phyloP scores from a whole-genome alignment of 2,888 invertebrate genomes.

The Oxytorus armatus region DNA sequence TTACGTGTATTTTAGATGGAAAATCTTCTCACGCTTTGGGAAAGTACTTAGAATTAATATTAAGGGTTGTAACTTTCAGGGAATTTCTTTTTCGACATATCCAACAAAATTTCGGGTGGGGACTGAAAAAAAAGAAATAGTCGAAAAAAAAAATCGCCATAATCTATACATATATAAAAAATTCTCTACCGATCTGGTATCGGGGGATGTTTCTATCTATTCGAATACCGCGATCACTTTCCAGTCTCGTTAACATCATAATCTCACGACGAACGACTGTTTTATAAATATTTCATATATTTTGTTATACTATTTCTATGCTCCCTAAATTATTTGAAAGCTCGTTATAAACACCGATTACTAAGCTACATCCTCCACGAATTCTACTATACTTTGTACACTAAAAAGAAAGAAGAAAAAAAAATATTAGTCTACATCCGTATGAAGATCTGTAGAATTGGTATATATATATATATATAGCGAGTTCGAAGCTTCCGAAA shows the following conservation, averaged over 20 bases:
- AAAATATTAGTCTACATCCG: too few species aligned
- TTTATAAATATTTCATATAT: conserved; percentile 84
- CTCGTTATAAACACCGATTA: conserved; percentile 52
- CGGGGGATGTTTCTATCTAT: conserved; percentile 21
- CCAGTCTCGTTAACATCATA: conserved; percentile 72
- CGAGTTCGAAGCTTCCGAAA: conserved; percentile 54
- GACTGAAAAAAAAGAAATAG: too few species aligned
- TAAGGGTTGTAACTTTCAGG: too few species aligned
- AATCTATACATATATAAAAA: too few species aligned
- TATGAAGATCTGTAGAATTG: conserved; percentile 22
- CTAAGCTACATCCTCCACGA: conserved; percentile 54
- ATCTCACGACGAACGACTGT: conserved; percentile 77
- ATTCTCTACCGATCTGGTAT: conserved; percentile 39
- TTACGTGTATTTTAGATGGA: too few species aligned
- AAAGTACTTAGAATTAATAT: too few species aligned
- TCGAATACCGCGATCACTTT: conserved; percentile 24
- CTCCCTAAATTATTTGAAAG: conserved; percentile 76
- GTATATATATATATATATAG: conserved; percentile 39
- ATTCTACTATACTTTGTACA: conserved; percentile 50
- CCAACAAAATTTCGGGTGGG: too few species aligned
- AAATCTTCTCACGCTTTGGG: too few species aligned
- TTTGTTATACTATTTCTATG: conserved; percentile 84
- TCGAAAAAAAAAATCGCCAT: too few species aligned
- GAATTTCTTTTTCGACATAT: too few species aligned
- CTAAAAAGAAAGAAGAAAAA: conserved; percentile 13